Evolutionary conservation across 2,113 vertebrate species (phyloP).

Genomic region (Gasterosteus aculeatus): DNA sequence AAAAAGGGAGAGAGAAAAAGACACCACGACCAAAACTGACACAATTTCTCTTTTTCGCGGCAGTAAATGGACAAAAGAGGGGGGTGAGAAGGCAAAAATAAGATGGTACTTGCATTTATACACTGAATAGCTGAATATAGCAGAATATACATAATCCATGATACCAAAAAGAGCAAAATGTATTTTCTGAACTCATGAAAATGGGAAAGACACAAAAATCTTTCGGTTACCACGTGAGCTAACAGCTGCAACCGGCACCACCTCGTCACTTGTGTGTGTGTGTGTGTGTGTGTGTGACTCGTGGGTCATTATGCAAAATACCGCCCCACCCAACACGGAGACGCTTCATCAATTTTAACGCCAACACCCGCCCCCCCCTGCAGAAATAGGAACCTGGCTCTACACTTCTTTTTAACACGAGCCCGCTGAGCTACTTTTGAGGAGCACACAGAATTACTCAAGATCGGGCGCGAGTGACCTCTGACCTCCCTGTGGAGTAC

Average conservation of each 20-base stretch:
- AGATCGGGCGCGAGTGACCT: background rate
- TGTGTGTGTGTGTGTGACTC: background rate
- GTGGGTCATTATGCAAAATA: slow-evolving; percentile 1
- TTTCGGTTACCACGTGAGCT: background rate
- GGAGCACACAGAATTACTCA: background rate
- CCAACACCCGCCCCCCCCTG: no score
- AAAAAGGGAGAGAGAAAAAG: background rate
- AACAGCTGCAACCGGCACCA: slow-evolving; percentile 12
- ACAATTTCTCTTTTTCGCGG: background rate
- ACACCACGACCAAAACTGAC: background rate
- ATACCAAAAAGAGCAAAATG: background rate
- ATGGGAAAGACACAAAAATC: background rate
- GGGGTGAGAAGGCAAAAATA: background rate
- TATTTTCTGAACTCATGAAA: background rate
- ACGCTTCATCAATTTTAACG: no score
- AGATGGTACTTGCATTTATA: background rate
- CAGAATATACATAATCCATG: background rate
- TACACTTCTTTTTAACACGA: background rate
- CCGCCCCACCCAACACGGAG: no score
- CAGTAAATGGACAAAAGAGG: background rate
- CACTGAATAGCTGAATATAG: no score
- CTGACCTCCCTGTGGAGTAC: background rate
- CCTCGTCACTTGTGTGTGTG: background rate
- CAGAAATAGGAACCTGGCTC: background rate
- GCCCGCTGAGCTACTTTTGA: background rate